Conservation (phyloP, 2,797 vertebrate species). For the Sparus aurata region DNA sequence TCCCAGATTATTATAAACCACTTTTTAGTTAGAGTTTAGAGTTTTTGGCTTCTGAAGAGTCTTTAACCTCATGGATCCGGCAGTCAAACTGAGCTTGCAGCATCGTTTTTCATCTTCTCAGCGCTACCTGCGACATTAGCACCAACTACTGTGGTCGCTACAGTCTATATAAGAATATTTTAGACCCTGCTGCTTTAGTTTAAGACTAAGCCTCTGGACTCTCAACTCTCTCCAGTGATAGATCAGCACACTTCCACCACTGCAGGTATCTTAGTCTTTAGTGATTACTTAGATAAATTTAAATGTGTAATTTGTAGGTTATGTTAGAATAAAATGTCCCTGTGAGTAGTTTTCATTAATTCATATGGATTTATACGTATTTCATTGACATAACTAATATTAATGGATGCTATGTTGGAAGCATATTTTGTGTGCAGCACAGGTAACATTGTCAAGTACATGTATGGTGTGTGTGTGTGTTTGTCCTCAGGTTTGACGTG, state of each 20-base stretch:
- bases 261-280: neutral
- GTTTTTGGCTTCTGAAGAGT: neutral
- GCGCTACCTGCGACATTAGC: too few relatives aligned
- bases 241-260: slow-evolving; percentile 9
- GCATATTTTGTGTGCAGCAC: neutral
- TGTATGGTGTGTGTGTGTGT: slow-evolving; percentile 11
- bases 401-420: neutral
- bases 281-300: neutral
- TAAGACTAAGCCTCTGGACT: too few relatives aligned
- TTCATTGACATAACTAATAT: neutral
- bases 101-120: too few relatives aligned
- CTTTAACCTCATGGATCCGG: neutral
- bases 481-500: slow-evolving; percentile 90
- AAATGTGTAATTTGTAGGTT: neutral
- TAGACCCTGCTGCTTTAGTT: too few relatives aligned
- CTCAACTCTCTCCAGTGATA: neutral
- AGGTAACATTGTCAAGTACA: neutral
- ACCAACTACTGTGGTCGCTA: too few relatives aligned
- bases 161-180: too few relatives aligned
- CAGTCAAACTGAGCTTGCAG: neutral
- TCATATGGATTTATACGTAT: neutral
- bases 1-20: too few relatives aligned
- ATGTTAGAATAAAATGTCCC: neutral
- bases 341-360: neutral
- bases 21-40: too few relatives aligned